phyloP scores from a whole-genome alignment of 2,888 invertebrate genomes.

The Heliconius ethilla region DNA sequence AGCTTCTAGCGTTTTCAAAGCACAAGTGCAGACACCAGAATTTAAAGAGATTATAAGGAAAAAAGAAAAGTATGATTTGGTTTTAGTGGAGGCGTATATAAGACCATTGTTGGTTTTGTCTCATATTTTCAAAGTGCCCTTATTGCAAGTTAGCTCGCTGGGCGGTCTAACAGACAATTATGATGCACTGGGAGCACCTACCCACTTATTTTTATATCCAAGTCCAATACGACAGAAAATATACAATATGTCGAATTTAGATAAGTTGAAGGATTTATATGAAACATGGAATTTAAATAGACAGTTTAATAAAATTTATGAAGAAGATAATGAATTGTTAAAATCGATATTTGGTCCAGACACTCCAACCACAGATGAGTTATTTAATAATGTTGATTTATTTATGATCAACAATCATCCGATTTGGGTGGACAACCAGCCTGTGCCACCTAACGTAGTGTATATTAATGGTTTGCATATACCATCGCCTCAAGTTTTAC shows the following conservation, averaged over 20 bases:
- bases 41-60: slow-evolving; percentile 50
- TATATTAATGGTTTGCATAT: slow-evolving; percentile 56
- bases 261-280: slow-evolving; percentile 50
- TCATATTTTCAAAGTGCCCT: slow-evolving; percentile 55
- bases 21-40: slow-evolving; percentile 45
- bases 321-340: slow-evolving; percentile 44
- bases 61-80: slow-evolving; percentile 51
- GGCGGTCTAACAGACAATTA: slow-evolving; percentile 44
- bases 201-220: slow-evolving; percentile 56
- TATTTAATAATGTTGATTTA: slow-evolving; percentile 55
- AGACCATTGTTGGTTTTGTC: slow-evolving; percentile 49
- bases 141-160: slow-evolving; percentile 55
- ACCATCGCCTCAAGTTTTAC: slow-evolving; percentile 48
- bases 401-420: slow-evolving; percentile 54
- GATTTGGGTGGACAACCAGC: slow-evolving; percentile 54
- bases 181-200: slow-evolving; percentile 48
- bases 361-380: slow-evolving; percentile 46
- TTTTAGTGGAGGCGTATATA: slow-evolving; percentile 53
- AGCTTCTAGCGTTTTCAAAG: slow-evolving; percentile 41
- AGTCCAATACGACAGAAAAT: slow-evolving; percentile 42
- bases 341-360: slow-evolving; percentile 46
- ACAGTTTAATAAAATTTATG: slow-evolving; percentile 11
- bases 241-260: slow-evolving; percentile 50
- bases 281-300: slow-evolving; percentile 34
- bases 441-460: slow-evolving; percentile 53